A percentile compares a stretch with the other conserved stretches of the same genome.
Conservation (phyloP, 2,888 invertebrate species). For the Nephrotoma flavescens region DNA sequence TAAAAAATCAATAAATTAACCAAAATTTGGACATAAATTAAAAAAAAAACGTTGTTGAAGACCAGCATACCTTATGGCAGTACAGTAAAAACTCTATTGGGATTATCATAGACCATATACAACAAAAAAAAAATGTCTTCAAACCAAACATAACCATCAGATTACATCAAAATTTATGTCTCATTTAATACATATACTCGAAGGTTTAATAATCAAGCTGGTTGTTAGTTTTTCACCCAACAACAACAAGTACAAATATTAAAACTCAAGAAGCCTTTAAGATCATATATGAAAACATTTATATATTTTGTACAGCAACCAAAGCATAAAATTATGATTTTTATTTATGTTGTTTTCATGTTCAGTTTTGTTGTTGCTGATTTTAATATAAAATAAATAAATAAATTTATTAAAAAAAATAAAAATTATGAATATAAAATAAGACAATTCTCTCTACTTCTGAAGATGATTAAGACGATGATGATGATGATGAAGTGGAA, state of each 20-base stretch:
- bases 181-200: not conserved
- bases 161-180: not conserved
- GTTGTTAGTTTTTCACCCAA: not conserved
- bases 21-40: not conserved
- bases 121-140: not conserved
- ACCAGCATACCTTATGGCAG: not conserved
- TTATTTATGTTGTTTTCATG: not conserved
- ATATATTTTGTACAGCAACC: not conserved
- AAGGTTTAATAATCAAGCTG: not conserved
- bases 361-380: not conserved
- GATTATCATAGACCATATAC: not conserved
- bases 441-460: not conserved
- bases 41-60: not conserved
- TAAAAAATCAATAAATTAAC: not conserved
- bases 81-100: not conserved
- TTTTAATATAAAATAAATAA: not conserved
- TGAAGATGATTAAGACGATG: not conserved
- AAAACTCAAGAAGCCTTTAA: not conserved
- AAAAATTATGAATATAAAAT: not conserved
- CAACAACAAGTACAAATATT: not conserved
- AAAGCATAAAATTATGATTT: not conserved
- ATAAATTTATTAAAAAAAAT: not conserved
- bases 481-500: not conserved
- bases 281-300: not conserved
- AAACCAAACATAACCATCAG: not conserved